These are phyloP conservation scores for Acromyrmex heyeri DNA, from an alignment of 1,140 invertebrate genomes.

Conservation along the genomic window DNA sequence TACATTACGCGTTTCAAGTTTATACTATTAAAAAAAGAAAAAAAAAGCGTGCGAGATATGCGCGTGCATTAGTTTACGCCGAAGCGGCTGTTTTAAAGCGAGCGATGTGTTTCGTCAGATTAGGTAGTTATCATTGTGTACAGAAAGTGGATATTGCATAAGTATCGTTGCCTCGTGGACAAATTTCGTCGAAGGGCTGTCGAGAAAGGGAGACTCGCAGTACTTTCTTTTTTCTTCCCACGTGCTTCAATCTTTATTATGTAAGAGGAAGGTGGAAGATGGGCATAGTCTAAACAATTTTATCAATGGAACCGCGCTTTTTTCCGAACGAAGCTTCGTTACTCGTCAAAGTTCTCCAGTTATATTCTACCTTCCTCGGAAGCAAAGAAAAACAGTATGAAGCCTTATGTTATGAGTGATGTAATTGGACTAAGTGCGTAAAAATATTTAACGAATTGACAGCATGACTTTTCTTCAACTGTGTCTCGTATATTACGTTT, in stretches of 20 bases:
- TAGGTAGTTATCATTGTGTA: slow-evolving; percentile 42
- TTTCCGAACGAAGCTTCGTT: background rate
- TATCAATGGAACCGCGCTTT: slow-evolving; percentile 9
- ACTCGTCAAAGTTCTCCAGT: slow-evolving; percentile 1
- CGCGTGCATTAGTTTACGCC: background rate
- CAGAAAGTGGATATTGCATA: slow-evolving; percentile 23
- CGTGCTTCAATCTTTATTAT: slow-evolving; percentile 36
- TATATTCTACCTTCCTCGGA: slow-evolving; percentile 15
- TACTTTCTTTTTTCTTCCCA: background rate
- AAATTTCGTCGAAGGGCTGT: background rate
- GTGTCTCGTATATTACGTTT: slow-evolving; percentile 20
- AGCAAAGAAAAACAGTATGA: background rate
- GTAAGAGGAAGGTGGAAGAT: slow-evolving; percentile 67
- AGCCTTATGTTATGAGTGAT: slow-evolving; percentile 34
- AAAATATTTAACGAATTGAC: slow-evolving; percentile 52
- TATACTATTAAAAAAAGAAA: background rate
- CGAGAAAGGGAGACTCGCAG: background rate
- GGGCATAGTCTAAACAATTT: slow-evolving; percentile 31
- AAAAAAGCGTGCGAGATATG: background rate
- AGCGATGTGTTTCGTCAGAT: slow-evolving; percentile 12
- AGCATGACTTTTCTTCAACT: slow-evolving; percentile 32
- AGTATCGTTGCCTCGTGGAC: slow-evolving; percentile 47
- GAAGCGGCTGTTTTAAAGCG: slow-evolving; percentile 12
- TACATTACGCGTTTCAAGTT: background rate
- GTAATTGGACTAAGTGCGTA: slow-evolving; percentile 55